Percentiles rank a stretch among this genome's conserved stretches.
These are phyloP conservation scores for Cepaea nemoralis DNA, from an alignment of 1,140 invertebrate species.

Conservation along the genomic window DNA sequence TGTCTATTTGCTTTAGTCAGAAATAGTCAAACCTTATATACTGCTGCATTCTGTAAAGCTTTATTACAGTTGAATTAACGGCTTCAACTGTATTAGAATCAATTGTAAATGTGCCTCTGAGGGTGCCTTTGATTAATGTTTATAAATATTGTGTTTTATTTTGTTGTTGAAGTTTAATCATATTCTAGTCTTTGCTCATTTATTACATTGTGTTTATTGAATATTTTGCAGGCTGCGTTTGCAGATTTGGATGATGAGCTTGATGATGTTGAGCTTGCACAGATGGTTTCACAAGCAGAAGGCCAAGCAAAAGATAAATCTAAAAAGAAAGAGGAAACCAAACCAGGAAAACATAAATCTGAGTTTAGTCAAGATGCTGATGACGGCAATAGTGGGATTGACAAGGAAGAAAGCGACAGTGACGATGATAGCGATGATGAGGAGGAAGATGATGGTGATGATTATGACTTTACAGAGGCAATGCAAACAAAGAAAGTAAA, in stretches of 20 bases:
- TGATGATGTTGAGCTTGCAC: conserved; percentile 88
- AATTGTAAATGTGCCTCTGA: no score
- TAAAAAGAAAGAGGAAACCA: conserved; percentile 22
- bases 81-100: no score
- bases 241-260: conserved; percentile 87
- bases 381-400: conserved; percentile 22
- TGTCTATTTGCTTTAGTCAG: no score
- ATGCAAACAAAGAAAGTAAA: conserved; percentile 51
- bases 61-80: no score
- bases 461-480: conserved; percentile 35
- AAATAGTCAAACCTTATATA: no score
- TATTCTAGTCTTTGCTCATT: no score
- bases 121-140: no score
- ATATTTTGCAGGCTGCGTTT: conserved; percentile 79
- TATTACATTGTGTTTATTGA: neutral
- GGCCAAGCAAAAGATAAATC: conserved; percentile 23
- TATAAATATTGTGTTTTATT: no score
- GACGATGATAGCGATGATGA: conserved; percentile 46
- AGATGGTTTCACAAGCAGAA: conserved; percentile 78
- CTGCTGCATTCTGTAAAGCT: no score
- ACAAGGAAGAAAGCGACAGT: conserved; percentile 73
- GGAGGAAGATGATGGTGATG: conserved; percentile 49
- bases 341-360: neutral
- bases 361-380: conserved; percentile 29
- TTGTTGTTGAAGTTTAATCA: no score